Evolutionary conservation across 2,888 invertebrate species (phyloP), one percentile per base, ranked within the genome.

Genomic region (Protophormia terraenovae): DNA sequence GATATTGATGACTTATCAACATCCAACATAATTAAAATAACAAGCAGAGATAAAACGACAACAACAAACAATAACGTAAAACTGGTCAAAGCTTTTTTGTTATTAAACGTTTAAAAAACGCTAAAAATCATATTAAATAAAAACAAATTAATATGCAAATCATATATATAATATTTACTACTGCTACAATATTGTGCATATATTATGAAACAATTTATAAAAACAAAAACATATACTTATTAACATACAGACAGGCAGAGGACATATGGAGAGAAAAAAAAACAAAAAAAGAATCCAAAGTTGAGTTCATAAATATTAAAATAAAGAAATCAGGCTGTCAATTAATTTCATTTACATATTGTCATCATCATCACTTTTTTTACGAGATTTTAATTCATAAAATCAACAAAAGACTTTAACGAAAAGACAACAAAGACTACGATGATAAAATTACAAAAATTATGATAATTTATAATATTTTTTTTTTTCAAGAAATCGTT

Each of bases 311-410:
- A 72, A 60, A 60, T 73, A 81, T 77, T 64, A 66, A 84, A 88
- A 89, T 89, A 83, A 88, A 88, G 88, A 88, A 89, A 89, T 90
- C 89, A 90, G 87, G 87, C 87, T 87, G 83, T 81, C 87, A 81
- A 87, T 87, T 86, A 86, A 87, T 71, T 73, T 77, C 86, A 89
- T 90, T 89, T 87, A 80, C 89, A 89, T 89, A 87, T 88, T 89
- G 86, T 83, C 86, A 88, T 89, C 88, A 88, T 87, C 41, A 45
- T 41, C 19, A 22, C 16, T 41, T 55, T 64, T n/a, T 62, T 55
- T 72, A 45, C 29, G 64, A 66, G 87, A 86, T 87, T 86, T 88
- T 88, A 89, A 90, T 89, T 89, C 88, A 87, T 53, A 69, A 69
- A 82, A 82, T 82, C 53, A 82, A 82, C 62, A 69, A 69, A 75